Base-by-base conservation (phyloP, 2,888 invertebrate species). In the Ectemnius lituratus region DNA sequence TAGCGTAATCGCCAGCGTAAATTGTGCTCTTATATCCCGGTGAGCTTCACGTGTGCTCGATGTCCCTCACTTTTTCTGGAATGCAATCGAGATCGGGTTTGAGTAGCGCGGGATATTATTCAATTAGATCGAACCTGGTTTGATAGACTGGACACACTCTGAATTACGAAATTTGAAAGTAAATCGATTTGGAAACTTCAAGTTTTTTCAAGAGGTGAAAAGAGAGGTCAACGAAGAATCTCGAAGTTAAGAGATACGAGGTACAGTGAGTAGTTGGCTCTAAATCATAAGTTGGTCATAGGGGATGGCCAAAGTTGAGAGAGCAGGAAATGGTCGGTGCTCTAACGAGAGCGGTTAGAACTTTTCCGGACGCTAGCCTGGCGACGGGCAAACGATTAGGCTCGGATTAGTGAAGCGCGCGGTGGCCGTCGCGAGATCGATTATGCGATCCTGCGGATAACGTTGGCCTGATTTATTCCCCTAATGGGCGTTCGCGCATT, bases 401-500 rank as follows among this genome's bases (percentile, higher is more conserved):
- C 73, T 71, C 73, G 71, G 80, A 83, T 83, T 84, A 83, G 82
- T 75, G 62, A 71, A 62, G 68, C 74, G 76, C 80, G n/a, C n/a
- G 52, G 52, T 8, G 37, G 37, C 37, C 37, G 6, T 37, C 52
- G 75, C 79, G 85, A 87, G 87, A 90, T 90, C 88, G 89, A 90
- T 90, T 86, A 88, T 88, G 87, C 87, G 86, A 87, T 87, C 82
- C 90, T 90, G 90, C 84, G 89, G 89, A 88, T 90, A 90, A 89
- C 90, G 86, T 89, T 87, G 81, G 86, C 84, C 90, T 90, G 90
- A 90, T 90, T 90, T 90, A 90, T 90, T 90, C 88, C 89, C 90
- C 87, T 89, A 90, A 90, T 90, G 90, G 90, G 90, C 90, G 90
- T 90, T 90, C 86, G 90, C 87, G 90, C 89, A 90, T 90, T 90